Base-by-base conservation (phyloP, 2,888 invertebrate species). In the Rhingia campestris region DNA sequence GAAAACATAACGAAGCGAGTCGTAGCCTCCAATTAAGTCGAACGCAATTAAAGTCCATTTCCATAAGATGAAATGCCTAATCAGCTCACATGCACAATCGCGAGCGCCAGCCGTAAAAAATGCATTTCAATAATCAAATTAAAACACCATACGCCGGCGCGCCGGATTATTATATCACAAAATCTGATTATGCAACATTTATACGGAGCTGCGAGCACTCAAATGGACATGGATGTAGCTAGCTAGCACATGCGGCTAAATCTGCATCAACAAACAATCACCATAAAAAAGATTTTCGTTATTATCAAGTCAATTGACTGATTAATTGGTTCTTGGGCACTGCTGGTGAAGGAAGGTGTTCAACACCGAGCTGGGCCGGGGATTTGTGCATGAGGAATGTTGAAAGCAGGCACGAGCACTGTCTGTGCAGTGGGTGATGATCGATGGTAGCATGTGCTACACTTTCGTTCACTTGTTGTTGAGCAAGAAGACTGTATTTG, bases 11-110 rank as follows among this genome's bases (percentile, higher is more conserved):
- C 56, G 37, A 74, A 75, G 61, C 43, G 51, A 67, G 67, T 37
- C 35, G 45, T 45, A 53, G 14, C 61, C 67, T 41, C 39, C 58
- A 75, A 69, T 81, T 81, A 81, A 75, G 43, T 63, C 67, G 58
- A 64, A 69, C 37, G 75, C 63, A 81, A 81, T 75, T 81, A 79
- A 56, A 81, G 58, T 37, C 54, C 43, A 69, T 67, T 80, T 69
- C 69, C 63, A 69, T 37, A 39, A 75, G 63, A 75, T 75, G 58
- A 81, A 75, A 51, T 70, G 69, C 39, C 53, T 37, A 45, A 56
- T 58, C 33, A 66, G 30, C 22, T 30, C 12, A 69, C 53, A 49
- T 56, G 63, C 41, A 61, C 64, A 56, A 47, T 66, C 33, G 61
- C 51, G 56, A 81, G 56, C 63, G 51, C 14, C 33, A 22, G 54